Percentiles rank a stretch among this genome's conserved stretches.
These are phyloP conservation scores for Patiria pectinifera DNA, from an alignment of 53 echinoderm and acorn worm species.

Conservation along the genomic window DNA sequence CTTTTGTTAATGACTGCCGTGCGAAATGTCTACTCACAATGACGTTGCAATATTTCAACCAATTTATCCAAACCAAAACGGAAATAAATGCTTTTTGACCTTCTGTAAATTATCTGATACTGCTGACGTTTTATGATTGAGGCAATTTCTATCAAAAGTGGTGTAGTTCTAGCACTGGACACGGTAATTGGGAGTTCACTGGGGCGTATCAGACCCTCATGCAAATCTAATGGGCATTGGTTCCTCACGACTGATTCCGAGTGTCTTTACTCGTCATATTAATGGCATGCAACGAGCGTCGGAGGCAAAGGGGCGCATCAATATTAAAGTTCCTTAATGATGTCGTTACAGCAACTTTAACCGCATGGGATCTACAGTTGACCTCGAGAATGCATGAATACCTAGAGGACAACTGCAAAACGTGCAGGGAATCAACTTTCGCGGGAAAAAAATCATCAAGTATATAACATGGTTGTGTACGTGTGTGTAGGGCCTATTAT, in stretches of 20 bases:
- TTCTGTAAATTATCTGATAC: not conserved
- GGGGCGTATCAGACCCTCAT: not conserved
- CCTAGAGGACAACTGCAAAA: not conserved
- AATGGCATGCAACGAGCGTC: not conserved
- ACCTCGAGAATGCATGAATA: not conserved
- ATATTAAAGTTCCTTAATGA: not conserved
- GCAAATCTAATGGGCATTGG: not conserved
- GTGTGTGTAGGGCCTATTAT: too few relatives aligned
- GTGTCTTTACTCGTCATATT: not conserved
- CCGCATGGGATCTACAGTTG: not conserved
- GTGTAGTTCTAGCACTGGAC: not conserved
- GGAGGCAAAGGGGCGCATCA: not conserved
- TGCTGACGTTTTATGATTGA: not conserved
- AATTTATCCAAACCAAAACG: not conserved
- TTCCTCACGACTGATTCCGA: not conserved
- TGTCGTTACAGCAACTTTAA: not conserved
- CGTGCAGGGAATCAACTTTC: not conserved
- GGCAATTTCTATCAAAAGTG: not conserved
- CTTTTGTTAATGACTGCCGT: too few relatives aligned
- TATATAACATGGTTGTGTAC: not conserved
- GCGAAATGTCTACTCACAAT: too few relatives aligned
- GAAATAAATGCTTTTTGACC: not conserved
- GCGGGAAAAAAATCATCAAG: not conserved
- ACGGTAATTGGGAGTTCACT: not conserved
- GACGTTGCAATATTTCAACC: too few relatives aligned